Evolutionary conservation across 2,113 vertebrate species (phyloP), one percentile per base, ranked within the genome.

Genomic region (Erythrolamprus reginae): DNA sequence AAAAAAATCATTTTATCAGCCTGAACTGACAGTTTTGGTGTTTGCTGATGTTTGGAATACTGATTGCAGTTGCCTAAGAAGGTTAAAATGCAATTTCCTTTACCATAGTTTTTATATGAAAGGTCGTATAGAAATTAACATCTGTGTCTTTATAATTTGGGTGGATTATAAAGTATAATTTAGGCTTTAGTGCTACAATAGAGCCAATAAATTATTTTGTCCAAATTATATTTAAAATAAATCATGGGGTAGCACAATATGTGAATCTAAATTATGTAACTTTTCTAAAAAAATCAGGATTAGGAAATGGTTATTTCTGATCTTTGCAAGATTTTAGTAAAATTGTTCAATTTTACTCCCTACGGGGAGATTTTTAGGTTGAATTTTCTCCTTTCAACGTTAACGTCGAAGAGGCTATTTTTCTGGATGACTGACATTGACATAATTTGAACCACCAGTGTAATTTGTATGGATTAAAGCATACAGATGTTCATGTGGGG

Each of bases 1-100:
- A 94, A 92, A 95, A 90, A 38, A 12, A 84, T 65, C 1, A 55
- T 70, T 91, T 88, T 89, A 52, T 61, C 47, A 55, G 33, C 50
- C 50, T 7, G 88, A 15, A 26, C 53, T 82, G 10, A 89, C 88
- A 88, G 88, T 1, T 91, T 91, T 77, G 92, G 24, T 3, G 85
- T 1, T 1, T 77, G 5, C 65, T n/a, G 82, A 52, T 92, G 7
- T 89, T 89, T 84, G 84, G 90, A 92, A 45, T 6, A 56, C 2
- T 45, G 70, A 77, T 42, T 77, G 70, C 38, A 21, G 33, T 42
- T 42, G 17, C 33, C 33, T 77, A 42, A 42, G 33, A 77, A 77
- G 33, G 17, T 42, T 77, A 77, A 77, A 77, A 42, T 8, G 7
- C 33, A 42, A 38, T 21, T 77, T 42, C 38, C 38, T 42, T 23